Conservation (phyloP, 2,888 invertebrate genomes). For the Latheticus oryzae region DNA sequence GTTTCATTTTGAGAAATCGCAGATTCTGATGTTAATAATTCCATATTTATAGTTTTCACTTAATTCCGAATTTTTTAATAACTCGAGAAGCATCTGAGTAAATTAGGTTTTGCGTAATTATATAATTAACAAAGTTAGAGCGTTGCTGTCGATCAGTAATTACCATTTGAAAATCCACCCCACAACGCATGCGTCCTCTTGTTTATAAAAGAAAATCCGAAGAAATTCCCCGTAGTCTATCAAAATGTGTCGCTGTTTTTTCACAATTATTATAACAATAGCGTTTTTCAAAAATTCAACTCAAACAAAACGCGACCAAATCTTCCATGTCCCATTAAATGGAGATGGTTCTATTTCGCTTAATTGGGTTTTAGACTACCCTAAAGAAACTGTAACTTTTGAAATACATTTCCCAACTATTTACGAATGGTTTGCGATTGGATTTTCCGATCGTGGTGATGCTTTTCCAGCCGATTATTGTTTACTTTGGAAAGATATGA, state of each 20-base stretch:
- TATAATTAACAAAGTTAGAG: no score
- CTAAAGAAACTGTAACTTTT: constrained; percentile 63
- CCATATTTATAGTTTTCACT: no score
- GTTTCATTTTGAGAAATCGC: no score
- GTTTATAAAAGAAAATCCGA: constrained; percentile 38
- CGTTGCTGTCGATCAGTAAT: no score
- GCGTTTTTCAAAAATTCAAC: constrained; percentile 1
- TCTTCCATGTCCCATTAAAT: constrained; percentile 63
- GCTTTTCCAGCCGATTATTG: constrained; percentile 83
- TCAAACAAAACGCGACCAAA: constrained; percentile 37
- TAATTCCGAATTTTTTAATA: no score
- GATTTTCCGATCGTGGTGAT: constrained; percentile 86
- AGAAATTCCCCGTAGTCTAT: constrained; percentile 23
- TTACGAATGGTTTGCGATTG: constrained; percentile 82
- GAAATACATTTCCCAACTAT: constrained; percentile 68
- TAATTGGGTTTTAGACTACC: constrained; percentile 68
- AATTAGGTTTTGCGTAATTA: no score
- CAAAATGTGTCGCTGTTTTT: constrained; percentile 16
- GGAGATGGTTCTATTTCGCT: constrained; percentile 61
- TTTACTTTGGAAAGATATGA: constrained; percentile 81
- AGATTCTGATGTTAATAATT: no score
- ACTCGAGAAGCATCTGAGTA: no score
- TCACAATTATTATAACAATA: constrained; percentile 4
- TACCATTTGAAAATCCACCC: constrained; percentile 2
- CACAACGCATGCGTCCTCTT: constrained; percentile 28